phyloP scores from a whole-genome alignment of 2,888 invertebrate species.

The Dilophus febrilis region DNA sequence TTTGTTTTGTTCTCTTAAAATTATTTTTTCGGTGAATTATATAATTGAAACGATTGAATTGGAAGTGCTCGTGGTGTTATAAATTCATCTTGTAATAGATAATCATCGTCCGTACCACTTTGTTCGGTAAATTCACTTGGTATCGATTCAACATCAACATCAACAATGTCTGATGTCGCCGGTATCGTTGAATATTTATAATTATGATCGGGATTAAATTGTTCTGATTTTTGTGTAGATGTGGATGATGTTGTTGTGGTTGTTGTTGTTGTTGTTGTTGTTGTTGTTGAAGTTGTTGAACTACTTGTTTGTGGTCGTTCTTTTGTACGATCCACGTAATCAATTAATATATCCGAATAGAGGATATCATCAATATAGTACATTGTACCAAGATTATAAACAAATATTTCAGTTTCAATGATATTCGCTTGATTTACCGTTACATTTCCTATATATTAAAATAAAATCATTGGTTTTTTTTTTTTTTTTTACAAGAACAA shows the following conservation, averaged over 20 bases:
- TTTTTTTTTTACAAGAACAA: not conserved
- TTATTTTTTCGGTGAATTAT: constrained; percentile 27
- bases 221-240: not conserved
- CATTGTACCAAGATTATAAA: constrained; percentile 47
- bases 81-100: constrained; percentile 20
- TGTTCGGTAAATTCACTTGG: constrained; percentile 25
- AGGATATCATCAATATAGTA: constrained; percentile 42
- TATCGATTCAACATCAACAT: constrained; percentile 29
- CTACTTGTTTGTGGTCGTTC: constrained; percentile 13
- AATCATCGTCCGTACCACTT: constrained; percentile 18
- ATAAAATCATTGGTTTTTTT: not conserved
- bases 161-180: no score
- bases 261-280: constrained; percentile 10
- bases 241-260: not conserved
- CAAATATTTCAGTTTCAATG: constrained; percentile 42
- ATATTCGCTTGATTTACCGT: constrained; percentile 39
- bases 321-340: constrained; percentile 19
- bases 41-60: constrained; percentile 21
- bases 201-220: constrained; percentile 1
- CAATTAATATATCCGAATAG: constrained; percentile 29
- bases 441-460: constrained; percentile 27
- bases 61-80: constrained; percentile 31
- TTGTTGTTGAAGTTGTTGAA: constrained; percentile 5
- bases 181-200: constrained; percentile 14
- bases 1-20: no score